Conservation (phyloP, 2,113 vertebrate species). For the Nasalis larvatus region DNA sequence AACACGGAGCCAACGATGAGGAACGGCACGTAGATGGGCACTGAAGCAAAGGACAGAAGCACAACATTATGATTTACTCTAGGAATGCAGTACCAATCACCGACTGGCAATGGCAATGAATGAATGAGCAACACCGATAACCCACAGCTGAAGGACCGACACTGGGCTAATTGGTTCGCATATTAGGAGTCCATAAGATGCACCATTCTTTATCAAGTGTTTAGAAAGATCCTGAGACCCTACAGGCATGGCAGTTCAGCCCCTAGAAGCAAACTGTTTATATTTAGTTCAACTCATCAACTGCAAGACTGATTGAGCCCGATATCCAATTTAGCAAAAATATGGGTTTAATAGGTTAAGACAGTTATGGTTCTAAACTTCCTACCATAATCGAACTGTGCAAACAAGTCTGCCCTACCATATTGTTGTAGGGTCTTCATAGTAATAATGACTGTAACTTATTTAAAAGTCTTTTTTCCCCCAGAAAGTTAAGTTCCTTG, state of each 20-base stretch:
- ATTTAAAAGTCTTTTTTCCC: background rate
- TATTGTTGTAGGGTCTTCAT: background rate
- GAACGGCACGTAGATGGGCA: conserved; percentile 98
- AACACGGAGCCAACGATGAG: conserved; percentile 98
- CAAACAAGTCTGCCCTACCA: background rate
- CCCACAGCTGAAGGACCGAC: accelerated
- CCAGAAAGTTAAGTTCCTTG: background rate
- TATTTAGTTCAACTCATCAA: background rate
- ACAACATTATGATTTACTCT: background rate
- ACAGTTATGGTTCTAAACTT: background rate
- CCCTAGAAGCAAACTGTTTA: background rate
- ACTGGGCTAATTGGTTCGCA: accelerated
- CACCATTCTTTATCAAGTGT: background rate
- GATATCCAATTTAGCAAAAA: background rate
- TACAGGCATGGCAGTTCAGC: accelerated
- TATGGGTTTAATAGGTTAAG: background rate
- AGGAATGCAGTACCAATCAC: background rate
- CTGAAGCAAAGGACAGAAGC: conserved; percentile 81
- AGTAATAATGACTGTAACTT: background rate
- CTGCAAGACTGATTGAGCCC: background rate
- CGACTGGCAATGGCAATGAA: accelerated
- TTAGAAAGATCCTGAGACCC: background rate
- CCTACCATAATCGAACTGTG: background rate
- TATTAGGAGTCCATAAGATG: accelerated
- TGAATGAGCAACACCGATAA: accelerated